Evolutionary conservation across 2,888 invertebrate genomes (phyloP), one percentile per base, ranked within the genome.

Genomic region (Drosophila mercatorum): DNA sequence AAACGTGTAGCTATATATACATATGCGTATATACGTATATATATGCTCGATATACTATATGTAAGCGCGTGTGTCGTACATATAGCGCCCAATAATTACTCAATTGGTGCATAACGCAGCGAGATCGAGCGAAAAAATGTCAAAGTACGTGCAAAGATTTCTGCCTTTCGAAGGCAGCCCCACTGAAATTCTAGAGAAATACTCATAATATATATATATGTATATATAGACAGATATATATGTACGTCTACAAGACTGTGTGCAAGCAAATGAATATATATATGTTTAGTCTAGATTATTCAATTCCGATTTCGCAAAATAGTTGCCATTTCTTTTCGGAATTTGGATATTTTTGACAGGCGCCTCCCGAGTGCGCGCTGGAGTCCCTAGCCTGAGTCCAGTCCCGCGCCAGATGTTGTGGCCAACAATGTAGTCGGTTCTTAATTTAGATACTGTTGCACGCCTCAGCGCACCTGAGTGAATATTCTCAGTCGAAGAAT

Each of bases 51-150:
- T 75, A 60, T 53, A 70, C 49, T 56, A 60, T 63, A 72, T 70
- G 68, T 64, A 65, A 57, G 44, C 75, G 84, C 81, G 83, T 59
- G 72, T 63, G 67, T 56, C 53, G n/a, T 55, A 74, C 64, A 71
- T 71, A 79, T 67, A 80, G 65, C 74, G 82, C 68, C 67, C 73
- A 57, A 76, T 78, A 86, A 84, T 88, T 80, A 78, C 74, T 81
- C 69, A 78, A 85, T 78, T 78, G 64, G 73, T 78, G 75, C 75
- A 72, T 53, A 74, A 65, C 69, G 63, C 40, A 65, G 60, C 61
- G 40, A 49, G 56, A 44, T 65, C 75, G 53, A 69, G 55, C 28
- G 71, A 84, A 72, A 89, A 87, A 89, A 85, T 85, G 89, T 68
- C 59, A 56, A 89, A 89, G 89, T 88, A 87, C 87, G 85, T 81